Evolutionary conservation across 2,113 vertebrate species (phyloP).

Genomic region (Ceyx margarethae): DNA sequence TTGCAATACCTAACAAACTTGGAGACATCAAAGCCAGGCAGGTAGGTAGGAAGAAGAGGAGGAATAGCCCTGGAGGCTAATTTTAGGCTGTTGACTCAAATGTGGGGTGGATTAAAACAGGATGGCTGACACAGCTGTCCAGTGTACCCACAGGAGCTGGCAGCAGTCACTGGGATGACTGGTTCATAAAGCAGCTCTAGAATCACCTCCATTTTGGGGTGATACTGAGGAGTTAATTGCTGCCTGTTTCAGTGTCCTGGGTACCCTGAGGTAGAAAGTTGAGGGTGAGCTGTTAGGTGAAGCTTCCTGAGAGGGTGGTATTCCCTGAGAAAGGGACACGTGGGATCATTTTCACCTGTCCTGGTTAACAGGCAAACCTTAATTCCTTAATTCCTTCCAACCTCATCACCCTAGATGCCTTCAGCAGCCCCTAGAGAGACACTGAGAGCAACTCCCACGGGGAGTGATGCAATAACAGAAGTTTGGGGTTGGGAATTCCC

Average conservation of each 20-base stretch:
- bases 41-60: background rate
- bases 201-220: background rate
- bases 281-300: background rate
- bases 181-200: background rate
- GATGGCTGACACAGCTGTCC: constrained; percentile 4
- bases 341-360: background rate
- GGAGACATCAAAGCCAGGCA: background rate
- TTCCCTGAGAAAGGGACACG: rapidly evolving
- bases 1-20: background rate
- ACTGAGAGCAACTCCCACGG: background rate
- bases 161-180: background rate
- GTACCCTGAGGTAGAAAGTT: background rate
- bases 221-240: background rate
- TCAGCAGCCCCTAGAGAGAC: background rate
- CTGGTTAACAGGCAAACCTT: background rate
- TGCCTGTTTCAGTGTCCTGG: background rate
- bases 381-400: no score
- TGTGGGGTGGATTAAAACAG: background rate
- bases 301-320: rapidly evolving
- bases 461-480: background rate
- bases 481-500: background rate
- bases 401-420: background rate
- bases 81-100: constrained; percentile 42
- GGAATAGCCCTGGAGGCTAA: constrained; percentile 4
- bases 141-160: background rate